These are phyloP conservation scores for Caenorhabditis macrosperma DNA, from an alignment of 2,888 invertebrate species.

Conservation along the genomic window DNA sequence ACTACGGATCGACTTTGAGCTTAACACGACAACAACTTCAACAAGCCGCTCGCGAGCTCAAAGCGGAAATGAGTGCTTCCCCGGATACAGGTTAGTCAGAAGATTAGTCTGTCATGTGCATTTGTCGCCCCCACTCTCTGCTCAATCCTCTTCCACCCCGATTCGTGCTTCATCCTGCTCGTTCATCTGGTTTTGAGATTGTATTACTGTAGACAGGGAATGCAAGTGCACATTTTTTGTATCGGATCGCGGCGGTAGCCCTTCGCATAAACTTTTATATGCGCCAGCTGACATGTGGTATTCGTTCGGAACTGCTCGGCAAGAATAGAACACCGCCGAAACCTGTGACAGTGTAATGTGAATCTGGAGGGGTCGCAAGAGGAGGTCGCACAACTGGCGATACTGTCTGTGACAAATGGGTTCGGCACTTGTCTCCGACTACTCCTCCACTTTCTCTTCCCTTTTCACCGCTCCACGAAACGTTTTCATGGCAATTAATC, in stretches of 20 bases:
- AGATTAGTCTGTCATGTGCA: not conserved
- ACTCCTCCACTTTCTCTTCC: too few species aligned
- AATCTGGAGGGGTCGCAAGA: slow-evolving; percentile 4
- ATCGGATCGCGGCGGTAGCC: slow-evolving; percentile 27
- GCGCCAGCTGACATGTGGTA: slow-evolving; percentile 51
- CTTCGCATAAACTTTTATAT: slow-evolving; percentile 57
- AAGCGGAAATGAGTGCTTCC: slow-evolving; percentile 48
- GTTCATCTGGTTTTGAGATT: slow-evolving; percentile 23
- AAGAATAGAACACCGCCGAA: slow-evolving; percentile 9
- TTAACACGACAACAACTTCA: slow-evolving; percentile 8
- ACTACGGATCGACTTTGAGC: slow-evolving; percentile 63
- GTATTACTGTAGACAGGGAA: slow-evolving; percentile 29
- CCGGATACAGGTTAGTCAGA: slow-evolving; percentile 68
- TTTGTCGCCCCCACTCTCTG: slow-evolving; percentile 4
- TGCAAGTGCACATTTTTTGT: slow-evolving; percentile 6
- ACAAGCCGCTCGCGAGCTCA: slow-evolving; percentile 7
- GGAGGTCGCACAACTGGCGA: not conserved
- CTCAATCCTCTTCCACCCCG: slow-evolving; percentile 6
- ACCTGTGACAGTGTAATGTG: slow-evolving; percentile 36
- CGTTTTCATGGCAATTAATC: not conserved
- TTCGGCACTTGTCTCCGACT: too few species aligned
- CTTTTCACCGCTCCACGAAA: too few species aligned
- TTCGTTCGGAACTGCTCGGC: slow-evolving; percentile 24
- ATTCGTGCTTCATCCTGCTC: not conserved
- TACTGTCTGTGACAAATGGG: not conserved